Percentiles rank a stretch among this genome's conserved stretches.
Conservation (phyloP, 1,140 invertebrate genomes). For the Trialeurodes vaporariorum region DNA sequence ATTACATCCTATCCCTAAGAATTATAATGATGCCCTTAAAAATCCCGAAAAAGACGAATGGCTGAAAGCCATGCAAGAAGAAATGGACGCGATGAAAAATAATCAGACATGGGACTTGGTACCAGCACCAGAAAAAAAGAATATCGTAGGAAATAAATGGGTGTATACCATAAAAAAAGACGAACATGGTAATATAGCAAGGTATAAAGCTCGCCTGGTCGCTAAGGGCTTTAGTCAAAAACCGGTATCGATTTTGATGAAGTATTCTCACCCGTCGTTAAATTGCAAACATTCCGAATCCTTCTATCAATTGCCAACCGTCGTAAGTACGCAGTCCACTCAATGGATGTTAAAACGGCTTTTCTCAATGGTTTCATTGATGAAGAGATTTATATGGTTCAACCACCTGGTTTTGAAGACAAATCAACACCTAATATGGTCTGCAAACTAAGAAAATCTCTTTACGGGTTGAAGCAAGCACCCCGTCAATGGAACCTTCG, state of each 20-base stretch:
- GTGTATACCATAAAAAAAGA: slow-evolving; percentile 15
- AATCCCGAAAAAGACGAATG: slow-evolving; percentile 13
- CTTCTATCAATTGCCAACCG: slow-evolving; percentile 31
- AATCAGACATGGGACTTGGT: slow-evolving; percentile 30
- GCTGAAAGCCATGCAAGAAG: slow-evolving; percentile 17
- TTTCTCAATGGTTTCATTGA: slow-evolving; percentile 35
- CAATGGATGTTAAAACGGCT: slow-evolving; percentile 35
- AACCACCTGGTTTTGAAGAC: slow-evolving; percentile 20
- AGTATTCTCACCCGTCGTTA: slow-evolving; percentile 31
- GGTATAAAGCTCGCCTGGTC: slow-evolving; percentile 11
- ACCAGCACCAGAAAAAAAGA: slow-evolving; percentile 26
- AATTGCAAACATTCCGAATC: slow-evolving; percentile 30
- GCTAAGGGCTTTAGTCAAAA: slow-evolving; percentile 7
- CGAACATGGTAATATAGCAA: slow-evolving; percentile 21
- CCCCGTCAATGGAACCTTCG: slow-evolving; percentile 25
- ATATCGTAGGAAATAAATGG: slow-evolving; percentile 28
- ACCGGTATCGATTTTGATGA: slow-evolving; percentile 31
- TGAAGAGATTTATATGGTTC: slow-evolving; percentile 31
- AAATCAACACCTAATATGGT: no score
- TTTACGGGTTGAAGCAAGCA: slow-evolving; percentile 29
- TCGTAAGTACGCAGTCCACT: slow-evolving; percentile 28
- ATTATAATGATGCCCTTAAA: slow-evolving; percentile 2
- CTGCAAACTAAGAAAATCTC: slow-evolving; percentile 24
- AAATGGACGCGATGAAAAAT: slow-evolving; percentile 16
- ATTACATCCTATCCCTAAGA: no score